A percentile compares a stretch with the other conserved stretches of the same genome.
These are phyloP conservation scores for Lypha dubia DNA, from an alignment of 2,888 invertebrate species.

Conservation along the genomic window DNA sequence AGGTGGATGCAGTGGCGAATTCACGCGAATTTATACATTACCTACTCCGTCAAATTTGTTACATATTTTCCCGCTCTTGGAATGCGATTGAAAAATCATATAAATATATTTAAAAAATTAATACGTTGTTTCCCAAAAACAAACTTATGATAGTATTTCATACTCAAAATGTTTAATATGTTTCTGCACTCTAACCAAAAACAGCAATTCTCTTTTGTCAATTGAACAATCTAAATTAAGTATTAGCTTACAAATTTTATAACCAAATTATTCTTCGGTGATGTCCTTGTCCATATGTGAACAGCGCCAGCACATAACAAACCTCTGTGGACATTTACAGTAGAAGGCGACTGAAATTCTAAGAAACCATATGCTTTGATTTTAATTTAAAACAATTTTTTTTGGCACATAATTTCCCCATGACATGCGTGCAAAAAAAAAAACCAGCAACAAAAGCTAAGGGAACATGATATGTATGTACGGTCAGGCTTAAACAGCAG, in stretches of 20 bases:
- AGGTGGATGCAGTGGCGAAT: too few relatives aligned
- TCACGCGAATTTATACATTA: too few relatives aligned
- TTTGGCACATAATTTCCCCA: constrained; percentile 59
- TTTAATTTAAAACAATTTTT: constrained; percentile 53
- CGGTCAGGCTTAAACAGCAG: constrained; percentile 23
- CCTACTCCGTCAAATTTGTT: too few relatives aligned
- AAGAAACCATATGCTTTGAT: constrained; percentile 60
- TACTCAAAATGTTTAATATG: too few relatives aligned
- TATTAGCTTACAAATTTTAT: constrained; percentile 39
- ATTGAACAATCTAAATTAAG: neutral
- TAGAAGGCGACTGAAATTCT: constrained; percentile 55
- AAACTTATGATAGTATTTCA: too few relatives aligned
- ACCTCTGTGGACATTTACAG: neutral
- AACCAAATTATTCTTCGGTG: constrained; percentile 9
- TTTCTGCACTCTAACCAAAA: too few relatives aligned
- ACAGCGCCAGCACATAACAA: neutral
- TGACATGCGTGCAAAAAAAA: too few relatives aligned
- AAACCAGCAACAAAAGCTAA: constrained; percentile 22
- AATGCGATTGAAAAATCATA: too few relatives aligned
- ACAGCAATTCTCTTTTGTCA: too few relatives aligned
- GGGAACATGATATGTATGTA: constrained; percentile 40
- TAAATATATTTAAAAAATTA: too few relatives aligned
- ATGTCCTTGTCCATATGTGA: constrained; percentile 28
- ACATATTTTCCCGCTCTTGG: too few relatives aligned
- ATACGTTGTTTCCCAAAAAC: too few relatives aligned